Evolutionary conservation across 2,113 vertebrate species (phyloP).

Genomic region (Pionites leucogaster): DNA sequence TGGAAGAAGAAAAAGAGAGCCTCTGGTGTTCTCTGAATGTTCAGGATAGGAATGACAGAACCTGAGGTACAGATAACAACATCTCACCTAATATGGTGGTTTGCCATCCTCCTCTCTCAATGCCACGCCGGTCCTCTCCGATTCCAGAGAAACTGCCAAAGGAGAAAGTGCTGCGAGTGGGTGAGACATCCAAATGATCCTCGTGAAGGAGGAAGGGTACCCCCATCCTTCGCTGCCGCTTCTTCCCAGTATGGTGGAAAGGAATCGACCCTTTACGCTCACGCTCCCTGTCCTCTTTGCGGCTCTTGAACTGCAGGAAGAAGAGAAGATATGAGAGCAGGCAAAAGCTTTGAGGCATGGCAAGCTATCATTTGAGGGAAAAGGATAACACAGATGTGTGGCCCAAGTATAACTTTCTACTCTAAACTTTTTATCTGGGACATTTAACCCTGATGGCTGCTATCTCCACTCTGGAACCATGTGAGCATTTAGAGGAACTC

Average conservation of each 20-base stretch:
- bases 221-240: slow-evolving; percentile 92
- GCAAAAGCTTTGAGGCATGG: background rate
- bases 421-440: background rate
- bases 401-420: background rate
- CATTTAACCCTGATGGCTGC: background rate
- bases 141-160: slow-evolving; percentile 95
- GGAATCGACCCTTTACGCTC: slow-evolving; percentile 98
- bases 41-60: background rate
- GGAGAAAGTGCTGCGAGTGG: slow-evolving; percentile 96
- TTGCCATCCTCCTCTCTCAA: slow-evolving; percentile 95
- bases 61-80: background rate
- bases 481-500: background rate
- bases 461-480: background rate
- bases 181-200: slow-evolving; percentile 94
- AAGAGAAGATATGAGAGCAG: background rate
- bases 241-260: slow-evolving; percentile 92
- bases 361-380: background rate
- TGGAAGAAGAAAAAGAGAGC: background rate
- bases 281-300: slow-evolving; percentile 86
- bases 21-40: background rate
- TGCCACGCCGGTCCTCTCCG: slow-evolving; percentile 88
- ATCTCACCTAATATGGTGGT: slow-evolving; percentile 92
- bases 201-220: slow-evolving; percentile 95
- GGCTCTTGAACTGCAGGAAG: slow-evolving; percentile 88
- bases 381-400: background rate